Conservation (phyloP, 1,140 invertebrate species). For the Drosophila saltans region DNA sequence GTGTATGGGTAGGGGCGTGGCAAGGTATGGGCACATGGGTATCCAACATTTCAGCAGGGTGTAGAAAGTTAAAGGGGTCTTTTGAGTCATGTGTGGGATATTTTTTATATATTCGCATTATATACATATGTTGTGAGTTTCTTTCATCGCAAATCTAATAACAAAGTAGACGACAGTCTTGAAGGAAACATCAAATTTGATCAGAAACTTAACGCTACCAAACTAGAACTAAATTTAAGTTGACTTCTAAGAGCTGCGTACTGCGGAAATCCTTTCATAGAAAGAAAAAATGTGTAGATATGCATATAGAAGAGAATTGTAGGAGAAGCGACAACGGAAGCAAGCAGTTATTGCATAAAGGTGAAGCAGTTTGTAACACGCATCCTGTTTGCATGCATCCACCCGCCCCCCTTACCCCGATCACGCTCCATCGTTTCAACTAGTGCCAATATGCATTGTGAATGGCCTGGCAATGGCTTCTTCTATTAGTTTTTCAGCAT, state of each 20-base stretch:
- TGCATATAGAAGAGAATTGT: background rate
- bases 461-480: slow-evolving; percentile 18
- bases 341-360: slow-evolving; percentile 60
- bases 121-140: slow-evolving; percentile 39
- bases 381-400: slow-evolving; percentile 5
- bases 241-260: slow-evolving; percentile 7
- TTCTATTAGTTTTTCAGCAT: slow-evolving; percentile 16
- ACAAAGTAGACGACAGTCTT: slow-evolving; percentile 58
- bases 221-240: slow-evolving; percentile 40
- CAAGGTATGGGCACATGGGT: no score
- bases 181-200: slow-evolving; percentile 49
- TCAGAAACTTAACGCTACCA: slow-evolving; percentile 23
- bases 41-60: background rate
- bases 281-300: slow-evolving; percentile 8
- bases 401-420: background rate
- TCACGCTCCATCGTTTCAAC: background rate
- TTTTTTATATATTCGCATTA: slow-evolving; percentile 10
- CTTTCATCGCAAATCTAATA: slow-evolving; percentile 68
- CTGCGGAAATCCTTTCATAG: background rate
- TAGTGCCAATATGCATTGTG: slow-evolving; percentile 17
- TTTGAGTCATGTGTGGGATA: slow-evolving; percentile 9
- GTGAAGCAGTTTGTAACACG: slow-evolving; percentile 41
- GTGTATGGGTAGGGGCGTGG: slow-evolving; percentile 4
- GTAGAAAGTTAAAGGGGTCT: background rate
- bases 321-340: slow-evolving; percentile 46